Evolutionary conservation across 2,797 vertebrate genomes (phyloP), one percentile per base, ranked within the genome.

Genomic region (Onychomys leucogaster): DNA sequence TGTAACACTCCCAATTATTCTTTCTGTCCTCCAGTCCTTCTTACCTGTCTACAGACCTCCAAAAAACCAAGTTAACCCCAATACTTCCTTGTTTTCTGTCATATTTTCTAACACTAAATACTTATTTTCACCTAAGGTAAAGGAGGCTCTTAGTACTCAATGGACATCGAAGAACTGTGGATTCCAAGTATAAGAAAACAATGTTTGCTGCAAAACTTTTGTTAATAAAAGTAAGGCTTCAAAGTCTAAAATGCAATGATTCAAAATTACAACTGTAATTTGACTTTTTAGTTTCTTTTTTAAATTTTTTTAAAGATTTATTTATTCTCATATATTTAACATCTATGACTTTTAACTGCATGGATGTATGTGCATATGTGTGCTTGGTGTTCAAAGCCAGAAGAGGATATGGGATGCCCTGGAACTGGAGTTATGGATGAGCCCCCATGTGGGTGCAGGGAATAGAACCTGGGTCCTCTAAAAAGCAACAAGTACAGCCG

Each of bases 161-260:
- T 16, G 29, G 57, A 76, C 61, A 96, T 0, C 55, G 52, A 86
- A 6, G 2, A 97, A 92, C 11, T 57, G 2, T 87, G 21, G 37
- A 59, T 13, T 91, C 1, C 55, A 94, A 10, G 21, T 77, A 87
- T 90, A 75, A 94, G 6, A 92, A 82, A 90, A 92, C 16, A 43
- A 41, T 78, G 41, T 82, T 89, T 94, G 46, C 10, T 83, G 14
- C 59, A 97, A 96, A 91, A 96, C 63, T 46, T 43, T 17, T 61
- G 13, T 90, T 94, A 84, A 90, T 85, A 87, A 94, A 92, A 94
- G 25, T 55, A 95, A 93, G 93, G 46, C 46, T 89, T 84, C 63
- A 95, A 96, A 95, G 76, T 80, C 82, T 92, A 92, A 95, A 96
- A 85, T 57, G 25, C 25, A 93, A 77, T n/a, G 49, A 49, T 23